Evolutionary conservation across 2,888 invertebrate genomes (phyloP).

Genomic region (Torymus aiolomorphi): DNA sequence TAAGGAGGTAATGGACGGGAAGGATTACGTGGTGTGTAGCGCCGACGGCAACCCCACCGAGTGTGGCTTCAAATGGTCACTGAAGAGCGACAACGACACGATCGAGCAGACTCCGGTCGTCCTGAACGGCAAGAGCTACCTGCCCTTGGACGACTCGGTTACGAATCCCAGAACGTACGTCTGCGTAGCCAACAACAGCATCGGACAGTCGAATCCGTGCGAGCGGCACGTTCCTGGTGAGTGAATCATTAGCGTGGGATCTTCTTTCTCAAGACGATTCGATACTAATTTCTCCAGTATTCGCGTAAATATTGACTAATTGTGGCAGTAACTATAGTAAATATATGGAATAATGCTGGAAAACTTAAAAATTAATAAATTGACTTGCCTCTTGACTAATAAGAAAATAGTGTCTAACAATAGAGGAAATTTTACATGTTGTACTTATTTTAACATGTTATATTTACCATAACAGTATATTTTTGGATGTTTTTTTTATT

Average conservation of each 20-base stretch:
- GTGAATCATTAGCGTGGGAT: background rate
- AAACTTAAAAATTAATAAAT: too few relatives aligned
- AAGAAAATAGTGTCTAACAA: too few relatives aligned
- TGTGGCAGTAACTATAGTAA: too few relatives aligned
- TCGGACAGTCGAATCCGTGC: constrained; percentile 81
- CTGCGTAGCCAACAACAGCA: constrained; percentile 90
- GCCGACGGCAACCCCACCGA: constrained; percentile 88
- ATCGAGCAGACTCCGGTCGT: constrained; percentile 80
- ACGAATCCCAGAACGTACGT: constrained; percentile 87
- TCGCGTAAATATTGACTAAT: too few relatives aligned
- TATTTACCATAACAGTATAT: too few relatives aligned
- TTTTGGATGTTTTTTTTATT: too few relatives aligned
- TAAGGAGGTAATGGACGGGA: constrained; percentile 83
- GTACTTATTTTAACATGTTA: too few relatives aligned
- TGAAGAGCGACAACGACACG: constrained; percentile 90
- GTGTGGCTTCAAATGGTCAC: constrained; percentile 88
- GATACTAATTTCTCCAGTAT: too few relatives aligned
- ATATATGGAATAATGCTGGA: too few relatives aligned
- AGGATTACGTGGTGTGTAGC: constrained; percentile 87
- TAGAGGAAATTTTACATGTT: too few relatives aligned
- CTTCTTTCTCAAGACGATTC: too few relatives aligned
- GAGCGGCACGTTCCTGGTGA: constrained; percentile 78
- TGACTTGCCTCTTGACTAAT: too few relatives aligned
- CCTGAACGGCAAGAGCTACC: constrained; percentile 78
- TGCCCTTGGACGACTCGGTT: constrained; percentile 80